Evolutionary conservation across 2,797 vertebrate species (phyloP).

Genomic region (Buceros bicornis): DNA sequence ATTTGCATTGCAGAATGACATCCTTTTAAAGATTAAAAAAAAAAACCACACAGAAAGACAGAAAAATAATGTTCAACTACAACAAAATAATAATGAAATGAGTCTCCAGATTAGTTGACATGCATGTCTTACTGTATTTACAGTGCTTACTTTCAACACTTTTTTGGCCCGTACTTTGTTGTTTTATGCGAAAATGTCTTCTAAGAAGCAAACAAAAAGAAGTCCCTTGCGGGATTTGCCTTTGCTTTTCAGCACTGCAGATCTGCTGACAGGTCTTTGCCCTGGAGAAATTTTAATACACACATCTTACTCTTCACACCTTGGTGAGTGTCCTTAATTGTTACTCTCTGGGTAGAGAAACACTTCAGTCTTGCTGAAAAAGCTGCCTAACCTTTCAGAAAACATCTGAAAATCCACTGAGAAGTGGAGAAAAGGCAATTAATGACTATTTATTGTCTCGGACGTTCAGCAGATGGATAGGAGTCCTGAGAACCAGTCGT

Average conservation of each 20-base stretch:
- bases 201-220: not conserved
- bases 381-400: not conserved
- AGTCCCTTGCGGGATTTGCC: not conserved
- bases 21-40: not conserved
- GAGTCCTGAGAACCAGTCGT: not conserved
- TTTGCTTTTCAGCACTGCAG: not conserved
- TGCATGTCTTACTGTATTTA: not conserved
- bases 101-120: not conserved
- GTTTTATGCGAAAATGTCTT: not conserved
- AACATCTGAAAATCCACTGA: not conserved
- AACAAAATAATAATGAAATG: not conserved
- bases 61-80: not conserved
- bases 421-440: not conserved
- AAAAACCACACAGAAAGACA: not conserved
- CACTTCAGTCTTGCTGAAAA: not conserved
- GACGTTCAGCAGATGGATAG: not conserved
- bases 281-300: not conserved
- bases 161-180: not conserved
- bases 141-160: not conserved
- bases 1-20: not conserved
- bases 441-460: not conserved
- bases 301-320: not conserved
- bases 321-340: fast-evolving
- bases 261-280: not conserved
- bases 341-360: not conserved